A percentile compares a stretch with the other conserved stretches of the same genome.
Conservation (phyloP, 2,888 invertebrate species). For the Salpingus planirostris region DNA sequence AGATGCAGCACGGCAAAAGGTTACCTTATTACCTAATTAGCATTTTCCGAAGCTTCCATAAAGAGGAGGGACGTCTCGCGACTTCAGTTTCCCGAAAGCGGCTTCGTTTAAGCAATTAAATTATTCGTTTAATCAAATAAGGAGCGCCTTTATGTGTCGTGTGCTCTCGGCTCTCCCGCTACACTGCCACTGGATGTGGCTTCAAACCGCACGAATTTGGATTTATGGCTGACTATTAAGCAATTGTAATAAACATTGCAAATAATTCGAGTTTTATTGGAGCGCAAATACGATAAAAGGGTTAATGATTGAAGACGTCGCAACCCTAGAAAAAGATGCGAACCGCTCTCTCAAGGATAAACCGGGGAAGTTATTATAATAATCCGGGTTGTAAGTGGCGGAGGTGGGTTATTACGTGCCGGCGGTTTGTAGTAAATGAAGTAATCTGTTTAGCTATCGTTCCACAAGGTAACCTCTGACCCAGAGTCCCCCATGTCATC, state of each 20-base stretch:
- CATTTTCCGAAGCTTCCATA: conserved; percentile 14
- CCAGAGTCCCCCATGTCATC: conserved; percentile 28
- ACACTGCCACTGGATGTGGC: conserved; percentile 11
- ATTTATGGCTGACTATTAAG: conserved; percentile 16
- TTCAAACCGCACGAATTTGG: conserved; percentile 13
- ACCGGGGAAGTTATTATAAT: too few relatives aligned
- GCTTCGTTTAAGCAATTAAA: conserved; percentile 19
- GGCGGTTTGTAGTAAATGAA: conserved; percentile 17
- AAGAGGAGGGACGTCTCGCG: conserved; percentile 8
- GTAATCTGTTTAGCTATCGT: conserved; percentile 27
- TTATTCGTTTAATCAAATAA: conserved; percentile 23
- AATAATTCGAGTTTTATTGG: conserved; percentile 12
- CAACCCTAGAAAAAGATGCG: too few relatives aligned
- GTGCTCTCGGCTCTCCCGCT: conserved; percentile 8
- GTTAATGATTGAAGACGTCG: too few relatives aligned
- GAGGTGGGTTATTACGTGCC: too few relatives aligned
- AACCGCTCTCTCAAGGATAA: too few relatives aligned
- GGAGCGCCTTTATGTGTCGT: conserved; percentile 17
- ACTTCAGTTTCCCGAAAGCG: conserved; percentile 11
- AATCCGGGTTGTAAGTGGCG: too few relatives aligned
- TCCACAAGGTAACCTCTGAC: conserved; percentile 22
- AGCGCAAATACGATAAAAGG: conserved; percentile 6
- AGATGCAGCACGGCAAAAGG: conserved; percentile 3
- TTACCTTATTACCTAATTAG: conserved; percentile 15
- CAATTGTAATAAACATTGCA: conserved; percentile 16